Conservation (phyloP, 2,888 invertebrate species). For the Pachydiplax longipennis region DNA sequence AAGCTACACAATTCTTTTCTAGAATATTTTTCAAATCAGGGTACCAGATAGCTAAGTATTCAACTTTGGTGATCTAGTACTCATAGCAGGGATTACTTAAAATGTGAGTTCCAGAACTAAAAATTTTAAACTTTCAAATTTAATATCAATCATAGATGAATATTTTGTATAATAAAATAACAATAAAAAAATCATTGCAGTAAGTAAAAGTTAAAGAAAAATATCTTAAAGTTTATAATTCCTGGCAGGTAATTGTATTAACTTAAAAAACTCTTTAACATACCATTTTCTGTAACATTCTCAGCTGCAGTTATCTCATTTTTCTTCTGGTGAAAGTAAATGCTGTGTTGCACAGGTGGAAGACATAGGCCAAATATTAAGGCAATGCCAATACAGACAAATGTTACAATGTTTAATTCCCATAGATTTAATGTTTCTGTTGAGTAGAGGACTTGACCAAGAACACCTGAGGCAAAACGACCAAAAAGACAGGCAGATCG, state of each 20-base stretch:
- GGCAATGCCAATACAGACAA: slow-evolving; percentile 76
- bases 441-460: slow-evolving; percentile 77
- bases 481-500: slow-evolving; percentile 83
- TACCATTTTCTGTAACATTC: neutral
- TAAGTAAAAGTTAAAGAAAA: too few relatives aligned
- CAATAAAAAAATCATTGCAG: too few relatives aligned
- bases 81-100: too few relatives aligned
- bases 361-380: slow-evolving; percentile 78
- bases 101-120: too few relatives aligned
- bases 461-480: slow-evolving; percentile 75
- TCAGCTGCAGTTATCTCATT: neutral
- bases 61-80: too few relatives aligned
- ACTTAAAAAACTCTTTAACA: neutral
- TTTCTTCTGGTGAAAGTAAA: slow-evolving; percentile 75
- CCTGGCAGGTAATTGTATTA: neutral
- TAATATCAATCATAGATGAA: too few relatives aligned
- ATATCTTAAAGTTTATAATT: too few relatives aligned
- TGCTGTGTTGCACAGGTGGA: slow-evolving; percentile 74
- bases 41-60: too few relatives aligned
- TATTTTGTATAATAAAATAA: too few relatives aligned
- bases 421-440: slow-evolving; percentile 72
- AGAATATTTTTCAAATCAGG: too few relatives aligned
- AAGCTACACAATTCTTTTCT: too few relatives aligned
- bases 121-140: too few relatives aligned
- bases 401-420: slow-evolving; percentile 80